A percentile compares a stretch with the other conserved stretches of the same genome.
Evolutionary conservation across 1,140 invertebrate species (phyloP).

Genomic region (Kradibia gibbosae): DNA sequence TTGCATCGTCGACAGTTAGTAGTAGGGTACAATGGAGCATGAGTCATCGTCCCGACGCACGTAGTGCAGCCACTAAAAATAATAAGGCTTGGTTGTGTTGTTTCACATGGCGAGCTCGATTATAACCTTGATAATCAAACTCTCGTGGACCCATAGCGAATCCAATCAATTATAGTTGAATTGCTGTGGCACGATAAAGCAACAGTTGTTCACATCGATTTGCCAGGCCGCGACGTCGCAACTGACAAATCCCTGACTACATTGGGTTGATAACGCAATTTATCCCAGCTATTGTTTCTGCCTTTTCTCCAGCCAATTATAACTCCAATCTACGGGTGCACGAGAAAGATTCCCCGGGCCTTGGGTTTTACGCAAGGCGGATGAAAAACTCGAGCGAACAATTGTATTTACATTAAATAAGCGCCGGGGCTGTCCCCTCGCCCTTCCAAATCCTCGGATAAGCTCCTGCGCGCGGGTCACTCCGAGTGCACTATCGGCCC

Average conservation of each 20-base stretch:
- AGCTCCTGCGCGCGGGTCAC: conserved; percentile 48
- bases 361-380: not conserved
- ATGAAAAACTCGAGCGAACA: conserved; percentile 41
- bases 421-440: conserved; percentile 43
- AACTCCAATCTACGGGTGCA: not conserved
- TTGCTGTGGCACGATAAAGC: conserved; percentile 67
- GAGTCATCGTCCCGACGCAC: conserved; percentile 69
- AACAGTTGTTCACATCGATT: conserved; percentile 64
- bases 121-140: conserved; percentile 69
- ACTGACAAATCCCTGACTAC: conserved; percentile 13
- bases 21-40: conserved; percentile 53
- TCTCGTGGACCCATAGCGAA: conserved; percentile 70
- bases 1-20: conserved; percentile 17
- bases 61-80: conserved; percentile 48
- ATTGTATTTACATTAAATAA: conserved; percentile 63
- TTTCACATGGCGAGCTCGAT: not conserved
- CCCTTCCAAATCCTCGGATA: conserved; percentile 59
- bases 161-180: conserved; percentile 72
- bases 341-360: not conserved
- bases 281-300: too few relatives aligned
- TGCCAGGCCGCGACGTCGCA: conserved; percentile 50
- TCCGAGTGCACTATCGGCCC: conserved; percentile 51
- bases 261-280: conserved; percentile 29
- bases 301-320: too few relatives aligned
- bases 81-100: not conserved